Evolutionary conservation across 1,140 invertebrate genomes (phyloP), one percentile per base, ranked within the genome.

Genomic region (Metaphire vulgaris): DNA sequence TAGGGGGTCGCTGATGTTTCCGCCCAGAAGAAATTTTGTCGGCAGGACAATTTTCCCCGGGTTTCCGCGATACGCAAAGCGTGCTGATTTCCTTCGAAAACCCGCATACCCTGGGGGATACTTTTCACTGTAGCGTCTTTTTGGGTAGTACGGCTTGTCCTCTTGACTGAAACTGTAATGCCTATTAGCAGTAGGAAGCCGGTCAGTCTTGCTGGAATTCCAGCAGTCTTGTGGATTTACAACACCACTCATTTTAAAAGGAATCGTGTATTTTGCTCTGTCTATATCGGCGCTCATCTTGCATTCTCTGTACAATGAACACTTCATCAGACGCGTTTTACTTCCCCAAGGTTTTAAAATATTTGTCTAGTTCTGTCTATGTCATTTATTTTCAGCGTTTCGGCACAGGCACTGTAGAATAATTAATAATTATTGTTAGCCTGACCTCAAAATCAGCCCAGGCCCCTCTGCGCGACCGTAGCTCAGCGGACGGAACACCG

Each of bases 1-100:
- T 15, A 98, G 86, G 0, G 96, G 96, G 88, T 98, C 96, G 79
- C 91, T 92, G 79, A 97, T 97, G 83, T 95, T 97, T 28, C 96
- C 96, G 71, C 96, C 96, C 0, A 97, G 41, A 6, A 56, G 21
- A 56, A 56, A 56, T 21, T 56, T 56, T 56, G 41, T 56, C 21
- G 41, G 41, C 21, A 56, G 21, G 21, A 56, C 41, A 56, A 56
- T 12, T 21, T 56, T 56, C 21, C 41, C 41, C 41, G 6, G 41
- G 41, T 56, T 56, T 12, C 21, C 21, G 21, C 41, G 41, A 56
- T 56, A 12, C 21, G 41, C 21, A 56, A 56, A 56, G 21, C 41
- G 41, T 56, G 41, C 41, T 12, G 21, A 56, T 21, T 56, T 56
- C 41, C 21, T 56, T 56, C 41, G 41, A 6, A 6, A 56, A 12